These are phyloP conservation scores for Branchellion lobata DNA, from an alignment of 2,888 invertebrate genomes.

Conservation along the genomic window DNA sequence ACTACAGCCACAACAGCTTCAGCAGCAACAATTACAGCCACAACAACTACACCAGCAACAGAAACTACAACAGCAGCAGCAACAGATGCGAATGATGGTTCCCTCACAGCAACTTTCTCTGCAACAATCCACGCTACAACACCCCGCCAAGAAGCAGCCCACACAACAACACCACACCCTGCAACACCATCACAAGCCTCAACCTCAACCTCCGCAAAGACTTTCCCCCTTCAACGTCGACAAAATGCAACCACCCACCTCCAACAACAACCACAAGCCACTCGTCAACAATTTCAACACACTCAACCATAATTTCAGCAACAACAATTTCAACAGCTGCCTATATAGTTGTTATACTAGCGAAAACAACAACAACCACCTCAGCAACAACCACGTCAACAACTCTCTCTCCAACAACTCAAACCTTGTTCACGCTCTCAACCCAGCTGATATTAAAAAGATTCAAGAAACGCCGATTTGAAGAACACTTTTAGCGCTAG, in stretches of 20 bases:
- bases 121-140: not conserved
- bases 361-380: not conserved
- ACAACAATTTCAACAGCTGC: not conserved
- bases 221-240: not conserved
- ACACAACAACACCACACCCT: slow-evolving; percentile 2
- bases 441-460: slow-evolving; percentile 24
- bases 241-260: not conserved
- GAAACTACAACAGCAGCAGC: not conserved
- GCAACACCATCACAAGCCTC: slow-evolving; percentile 1
- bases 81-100: not conserved
- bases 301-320: slow-evolving; percentile 1
- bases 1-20: no score
- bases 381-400: slow-evolving; percentile 43
- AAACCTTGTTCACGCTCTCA: slow-evolving; percentile 8
- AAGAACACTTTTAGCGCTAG: not conserved
- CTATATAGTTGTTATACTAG: not conserved
- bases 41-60: no score
- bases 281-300: slow-evolving; percentile 13
- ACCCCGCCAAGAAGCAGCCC: not conserved
- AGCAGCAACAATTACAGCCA: no score
- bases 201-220: not conserved
- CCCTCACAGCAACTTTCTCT: not conserved
- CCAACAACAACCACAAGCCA: not conserved
- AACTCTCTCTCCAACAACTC: slow-evolving; percentile 29
- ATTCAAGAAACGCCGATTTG: slow-evolving; percentile 37